Conservation (phyloP, 64 coral and sea anemone species). For the Actinia equina region DNA sequence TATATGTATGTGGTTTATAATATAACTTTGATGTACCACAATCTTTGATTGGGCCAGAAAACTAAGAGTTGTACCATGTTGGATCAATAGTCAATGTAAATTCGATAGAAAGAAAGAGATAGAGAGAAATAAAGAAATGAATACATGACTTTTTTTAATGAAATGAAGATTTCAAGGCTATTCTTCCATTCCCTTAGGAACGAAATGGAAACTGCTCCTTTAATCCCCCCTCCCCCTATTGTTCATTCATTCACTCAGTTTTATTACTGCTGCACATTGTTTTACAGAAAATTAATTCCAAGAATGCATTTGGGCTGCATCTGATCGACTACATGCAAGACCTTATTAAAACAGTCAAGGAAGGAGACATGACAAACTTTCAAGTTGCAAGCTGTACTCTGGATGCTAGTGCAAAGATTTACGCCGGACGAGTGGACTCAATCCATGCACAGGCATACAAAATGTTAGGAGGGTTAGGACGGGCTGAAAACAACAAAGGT, state of each 20-base stretch:
- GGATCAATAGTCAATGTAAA: no score
- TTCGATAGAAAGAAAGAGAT: no score
- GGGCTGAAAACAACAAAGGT: conserved; percentile 84
- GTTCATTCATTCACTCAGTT: neutral
- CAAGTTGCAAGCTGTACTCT: conserved; percentile 94
- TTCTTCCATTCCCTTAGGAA: no score
- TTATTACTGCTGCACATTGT: neutral
- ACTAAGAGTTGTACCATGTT: neutral
- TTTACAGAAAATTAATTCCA: conserved; percentile 92
- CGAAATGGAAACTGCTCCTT: no score
- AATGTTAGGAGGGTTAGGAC: conserved; percentile 89
- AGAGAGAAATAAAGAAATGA: no score
- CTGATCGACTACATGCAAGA: conserved; percentile 99
- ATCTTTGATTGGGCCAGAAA: neutral
- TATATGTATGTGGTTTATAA: no score
- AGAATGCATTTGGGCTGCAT: conserved; percentile 95
- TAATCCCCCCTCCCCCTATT: neutral
- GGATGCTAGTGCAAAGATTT: conserved; percentile 98
- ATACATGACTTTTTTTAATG: no score
- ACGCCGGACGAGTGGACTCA: conserved; percentile 92
- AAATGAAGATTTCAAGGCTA: no score
- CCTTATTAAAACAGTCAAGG: conserved; percentile 70
- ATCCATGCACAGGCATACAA: conserved; percentile 96
- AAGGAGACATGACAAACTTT: conserved; percentile 96
- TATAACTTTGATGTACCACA: no score